A percentile compares a stretch with the other conserved stretches of the same genome.
phyloP scores from a whole-genome alignment of 2,113 vertebrate genomes.

The Pollimyrus isidori region DNA sequence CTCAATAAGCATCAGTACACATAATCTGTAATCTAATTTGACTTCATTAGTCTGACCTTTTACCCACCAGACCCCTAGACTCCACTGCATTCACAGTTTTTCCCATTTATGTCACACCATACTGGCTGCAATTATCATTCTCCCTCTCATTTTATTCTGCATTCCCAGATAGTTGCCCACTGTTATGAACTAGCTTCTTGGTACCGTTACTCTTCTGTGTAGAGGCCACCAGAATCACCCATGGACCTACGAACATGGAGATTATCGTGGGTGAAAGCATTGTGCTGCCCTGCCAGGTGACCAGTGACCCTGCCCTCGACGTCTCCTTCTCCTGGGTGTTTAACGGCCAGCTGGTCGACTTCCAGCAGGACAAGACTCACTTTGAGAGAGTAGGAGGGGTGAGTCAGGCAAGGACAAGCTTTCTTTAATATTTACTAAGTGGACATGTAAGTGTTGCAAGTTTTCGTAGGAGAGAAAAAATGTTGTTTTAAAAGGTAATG shows the following conservation, averaged over 20 bases:
- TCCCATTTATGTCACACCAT: background rate
- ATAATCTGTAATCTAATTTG: conserved; percentile 47
- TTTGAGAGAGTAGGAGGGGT: conserved; percentile 90
- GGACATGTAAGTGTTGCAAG: background rate
- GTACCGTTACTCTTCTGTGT: conserved; percentile 19
- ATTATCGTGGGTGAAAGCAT: conserved; percentile 90
- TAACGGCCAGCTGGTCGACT: conserved; percentile 76
- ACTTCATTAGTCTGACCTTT: conserved; percentile 31
- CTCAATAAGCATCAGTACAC: conserved; percentile 36
- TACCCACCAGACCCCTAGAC: background rate
- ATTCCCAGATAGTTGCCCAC: background rate
- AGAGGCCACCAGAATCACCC: conserved; percentile 84
- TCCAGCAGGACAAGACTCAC: conserved; percentile 75
- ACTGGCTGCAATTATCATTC: background rate
- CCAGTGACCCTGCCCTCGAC: conserved; percentile 76
- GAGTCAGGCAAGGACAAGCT: conserved; percentile 50
- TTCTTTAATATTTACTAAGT: background rate
- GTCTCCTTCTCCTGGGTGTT: conserved; percentile 89
- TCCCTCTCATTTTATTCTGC: background rate
- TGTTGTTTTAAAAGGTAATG: background rate
- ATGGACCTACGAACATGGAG: conserved; percentile 85
- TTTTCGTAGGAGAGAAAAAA: background rate
- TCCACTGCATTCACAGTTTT: background rate
- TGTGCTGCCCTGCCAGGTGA: conserved; percentile 85
- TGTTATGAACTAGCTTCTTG: background rate